phyloP scores from a whole-genome alignment of 2,113 vertebrate species.

The Propithecus coquereli region DNA sequence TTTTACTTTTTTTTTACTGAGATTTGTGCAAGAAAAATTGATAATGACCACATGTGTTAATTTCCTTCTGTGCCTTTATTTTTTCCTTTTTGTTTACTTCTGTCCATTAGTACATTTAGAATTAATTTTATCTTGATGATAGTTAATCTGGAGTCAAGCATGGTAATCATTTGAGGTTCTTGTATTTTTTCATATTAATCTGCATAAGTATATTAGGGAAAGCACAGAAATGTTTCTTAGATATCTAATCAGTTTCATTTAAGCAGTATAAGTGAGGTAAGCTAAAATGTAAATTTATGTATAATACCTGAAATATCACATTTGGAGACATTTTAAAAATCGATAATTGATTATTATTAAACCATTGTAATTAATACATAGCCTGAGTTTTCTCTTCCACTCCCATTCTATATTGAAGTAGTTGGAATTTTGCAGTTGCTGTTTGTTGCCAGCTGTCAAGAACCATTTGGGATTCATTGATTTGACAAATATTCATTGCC shows the following conservation, averaged over 20 bases:
- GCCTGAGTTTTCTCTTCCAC: background rate
- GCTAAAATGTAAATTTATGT: background rate
- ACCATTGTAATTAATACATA: background rate
- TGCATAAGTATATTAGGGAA: background rate
- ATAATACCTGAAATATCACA: background rate
- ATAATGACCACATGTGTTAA: background rate
- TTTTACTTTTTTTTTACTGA: background rate
- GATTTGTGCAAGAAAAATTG: slow-evolving; percentile 23
- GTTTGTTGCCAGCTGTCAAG: background rate
- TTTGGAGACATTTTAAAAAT: background rate
- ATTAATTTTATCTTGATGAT: background rate
- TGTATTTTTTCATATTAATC: background rate
- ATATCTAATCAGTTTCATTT: background rate
- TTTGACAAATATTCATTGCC: slow-evolving; percentile 7
- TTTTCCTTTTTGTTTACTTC: background rate
- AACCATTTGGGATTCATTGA: background rate
- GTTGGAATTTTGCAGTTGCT: background rate
- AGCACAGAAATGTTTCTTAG: background rate
- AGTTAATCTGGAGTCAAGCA: slow-evolving; percentile 10
- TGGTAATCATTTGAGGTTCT: background rate
- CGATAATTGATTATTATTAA: background rate
- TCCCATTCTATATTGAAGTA: background rate
- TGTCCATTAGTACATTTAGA: background rate
- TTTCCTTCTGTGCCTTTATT: background rate
- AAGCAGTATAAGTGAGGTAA: background rate